Evolutionary conservation across 2,113 vertebrate genomes (phyloP), one percentile per base, ranked within the genome.

Genomic region (Nannobrachium achirus): DNA sequence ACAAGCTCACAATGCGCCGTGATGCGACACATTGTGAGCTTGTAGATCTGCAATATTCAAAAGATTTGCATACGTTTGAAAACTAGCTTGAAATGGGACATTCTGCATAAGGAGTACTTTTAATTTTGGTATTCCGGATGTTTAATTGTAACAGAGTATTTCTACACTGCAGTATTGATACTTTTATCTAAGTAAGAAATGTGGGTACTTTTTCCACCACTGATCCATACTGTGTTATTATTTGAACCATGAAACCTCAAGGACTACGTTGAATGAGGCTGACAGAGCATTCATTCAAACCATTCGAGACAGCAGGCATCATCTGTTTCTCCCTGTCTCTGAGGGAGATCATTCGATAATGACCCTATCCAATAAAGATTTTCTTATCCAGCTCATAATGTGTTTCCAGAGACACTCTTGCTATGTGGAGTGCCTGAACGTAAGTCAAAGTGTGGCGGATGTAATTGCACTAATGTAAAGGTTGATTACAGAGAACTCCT

Each of bases 221-320:
- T n/a, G n/a, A n/a, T n/a, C n/a, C n/a, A n/a, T n/a, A n/a, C n/a
- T n/a, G n/a, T n/a, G n/a, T 25, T 16, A 14, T 13, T 55, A 71
- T 56, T 44, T 52, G 53, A 13, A 50, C 41, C 38, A 44, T 16
- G 14, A 73, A 66, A 51, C 40, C 11, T 9, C 25, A 48, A 4
- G 33, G 72, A 60, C 42, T 72, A 63, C 11, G 16, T 56, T 65
- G 38, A 2, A 15, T 38, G 0, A 56, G 58, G 10, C 56, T 51
- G 6, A 42, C 56, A 13, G 9, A 42, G 58, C 45, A 61, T 38
- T 49, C 7, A 3, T 63, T 70, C 55, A 67, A 56, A 55, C 50
- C 44, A 64, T 56, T 10, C 9, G 38, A 58, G 53, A 44, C 49
- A 20, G 15, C 5, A 62, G 49, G 56, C 42, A 56, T 52, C 75